A percentile compares a stretch with the other conserved stretches of the same genome.
phyloP scores from a whole-genome alignment of 2,113 vertebrate species.

The Rhagologus leucostigma region DNA sequence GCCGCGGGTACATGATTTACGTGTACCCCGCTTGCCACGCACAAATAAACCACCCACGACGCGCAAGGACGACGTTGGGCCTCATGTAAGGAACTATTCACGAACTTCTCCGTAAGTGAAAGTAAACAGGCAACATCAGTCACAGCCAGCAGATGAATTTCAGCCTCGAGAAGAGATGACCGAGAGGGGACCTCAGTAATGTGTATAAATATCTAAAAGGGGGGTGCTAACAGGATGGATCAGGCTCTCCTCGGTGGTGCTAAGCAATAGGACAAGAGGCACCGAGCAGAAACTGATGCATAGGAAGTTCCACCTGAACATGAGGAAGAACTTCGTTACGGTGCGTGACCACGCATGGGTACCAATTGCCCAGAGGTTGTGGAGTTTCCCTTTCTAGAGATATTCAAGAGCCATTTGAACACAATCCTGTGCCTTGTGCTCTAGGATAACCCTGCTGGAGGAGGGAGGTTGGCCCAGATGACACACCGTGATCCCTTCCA shows the following conservation, averaged over 20 bases:
- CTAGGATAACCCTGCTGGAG: neutral
- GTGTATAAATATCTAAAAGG: neutral
- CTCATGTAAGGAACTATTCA: fast-evolving
- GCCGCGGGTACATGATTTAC: fast-evolving
- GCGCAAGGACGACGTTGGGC: neutral
- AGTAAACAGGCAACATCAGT: fast-evolving
- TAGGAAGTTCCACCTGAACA: neutral
- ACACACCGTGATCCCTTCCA: neutral
- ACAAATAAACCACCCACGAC: fast-evolving
- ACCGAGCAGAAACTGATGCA: neutral
- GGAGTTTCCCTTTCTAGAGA: neutral
- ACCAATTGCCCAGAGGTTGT: neutral
- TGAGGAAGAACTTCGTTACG: neutral
- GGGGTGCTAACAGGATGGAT: too few relatives aligned
- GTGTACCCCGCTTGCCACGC: neutral
- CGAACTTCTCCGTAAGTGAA: neutral
- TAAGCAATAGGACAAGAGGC: neutral
- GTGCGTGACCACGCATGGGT: neutral
- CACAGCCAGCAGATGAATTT: fast-evolving
- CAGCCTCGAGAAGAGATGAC: neutral
- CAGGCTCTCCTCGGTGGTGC: neutral
- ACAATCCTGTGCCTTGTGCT: neutral
- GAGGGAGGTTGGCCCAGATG: neutral
- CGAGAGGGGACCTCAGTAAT: neutral
- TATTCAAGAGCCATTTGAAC: neutral